These are phyloP conservation scores for Panurus biarmicus DNA, from an alignment of 2,113 vertebrate genomes.

Conservation along the genomic window DNA sequence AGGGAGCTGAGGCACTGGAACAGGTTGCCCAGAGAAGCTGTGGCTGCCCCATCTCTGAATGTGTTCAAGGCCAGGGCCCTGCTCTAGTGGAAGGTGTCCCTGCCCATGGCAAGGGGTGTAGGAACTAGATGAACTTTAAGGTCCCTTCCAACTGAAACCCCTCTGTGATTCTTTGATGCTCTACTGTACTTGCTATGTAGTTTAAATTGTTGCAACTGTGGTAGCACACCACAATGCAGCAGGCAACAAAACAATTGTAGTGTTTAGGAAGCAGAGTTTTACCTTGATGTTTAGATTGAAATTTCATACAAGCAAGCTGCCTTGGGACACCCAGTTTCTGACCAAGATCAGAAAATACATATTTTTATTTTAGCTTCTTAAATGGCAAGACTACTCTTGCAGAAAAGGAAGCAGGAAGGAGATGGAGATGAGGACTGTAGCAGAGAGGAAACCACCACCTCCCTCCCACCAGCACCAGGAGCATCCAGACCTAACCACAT, in stretches of 20 bases:
- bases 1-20: neutral
- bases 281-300: neutral
- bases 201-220: neutral
- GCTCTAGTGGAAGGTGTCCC: neutral
- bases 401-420: neutral
- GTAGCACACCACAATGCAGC: neutral
- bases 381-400: neutral
- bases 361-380: neutral
- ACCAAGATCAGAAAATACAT: neutral
- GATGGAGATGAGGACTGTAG: neutral
- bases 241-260: neutral
- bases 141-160: neutral
- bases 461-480: neutral
- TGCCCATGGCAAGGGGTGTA: neutral
- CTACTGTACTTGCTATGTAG: neutral
- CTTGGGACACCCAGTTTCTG: neutral
- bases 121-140: neutral
- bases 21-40: neutral
- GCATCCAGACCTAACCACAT: accelerated
- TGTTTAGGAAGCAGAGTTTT: neutral
- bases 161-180: neutral
- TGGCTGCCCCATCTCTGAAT: neutral
- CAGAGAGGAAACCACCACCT: neutral
- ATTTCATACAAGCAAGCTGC: neutral
- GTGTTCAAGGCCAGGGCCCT: neutral